Percentiles rank a stretch among this genome's conserved stretches.
Conservation (phyloP, 2,797 vertebrate species). For the Muscicapa comitata region DNA sequence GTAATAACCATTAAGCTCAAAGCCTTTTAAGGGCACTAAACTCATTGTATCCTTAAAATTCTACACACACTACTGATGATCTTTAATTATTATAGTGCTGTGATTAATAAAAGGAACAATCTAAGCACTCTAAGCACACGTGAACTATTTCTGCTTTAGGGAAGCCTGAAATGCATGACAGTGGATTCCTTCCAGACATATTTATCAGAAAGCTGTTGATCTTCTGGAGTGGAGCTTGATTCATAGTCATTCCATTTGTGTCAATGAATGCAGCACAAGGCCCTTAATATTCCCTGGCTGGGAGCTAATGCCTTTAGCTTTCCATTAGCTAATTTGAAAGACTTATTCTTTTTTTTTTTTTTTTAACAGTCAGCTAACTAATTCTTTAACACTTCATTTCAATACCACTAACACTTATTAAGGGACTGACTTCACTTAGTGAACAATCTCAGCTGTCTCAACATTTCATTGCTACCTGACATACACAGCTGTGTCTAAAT, state of each 20-base stretch:
- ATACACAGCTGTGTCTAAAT: conserved; percentile 12
- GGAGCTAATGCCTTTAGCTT: conserved; percentile 56
- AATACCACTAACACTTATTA: conserved; percentile 53
- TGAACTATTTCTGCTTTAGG: background rate
- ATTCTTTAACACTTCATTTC: conserved; percentile 60
- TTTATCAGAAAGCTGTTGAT: conserved; percentile 43
- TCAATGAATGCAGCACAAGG: conserved; percentile 37
- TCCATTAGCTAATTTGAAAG: conserved; percentile 60
- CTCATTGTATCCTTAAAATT: background rate
- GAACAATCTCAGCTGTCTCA: conserved; percentile 62
- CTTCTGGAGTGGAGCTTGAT: conserved; percentile 22
- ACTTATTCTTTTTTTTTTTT: conserved; percentile 52
- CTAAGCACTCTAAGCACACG: background rate
- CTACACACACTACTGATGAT: background rate
- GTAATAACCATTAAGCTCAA: background rate
- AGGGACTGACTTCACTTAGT: conserved; percentile 53
- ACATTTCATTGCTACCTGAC: conserved; percentile 53
- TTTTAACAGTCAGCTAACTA: conserved; percentile 53
- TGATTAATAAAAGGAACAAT: conserved; percentile 10
- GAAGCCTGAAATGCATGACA: background rate
- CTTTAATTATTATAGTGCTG: background rate
- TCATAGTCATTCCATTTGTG: conserved; percentile 15
- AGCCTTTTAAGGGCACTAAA: background rate
- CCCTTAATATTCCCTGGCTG: conserved; percentile 48
- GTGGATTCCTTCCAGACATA: background rate